phyloP scores from a whole-genome alignment of 1,140 invertebrate species.

The Drosophila pseudoobscura region DNA sequence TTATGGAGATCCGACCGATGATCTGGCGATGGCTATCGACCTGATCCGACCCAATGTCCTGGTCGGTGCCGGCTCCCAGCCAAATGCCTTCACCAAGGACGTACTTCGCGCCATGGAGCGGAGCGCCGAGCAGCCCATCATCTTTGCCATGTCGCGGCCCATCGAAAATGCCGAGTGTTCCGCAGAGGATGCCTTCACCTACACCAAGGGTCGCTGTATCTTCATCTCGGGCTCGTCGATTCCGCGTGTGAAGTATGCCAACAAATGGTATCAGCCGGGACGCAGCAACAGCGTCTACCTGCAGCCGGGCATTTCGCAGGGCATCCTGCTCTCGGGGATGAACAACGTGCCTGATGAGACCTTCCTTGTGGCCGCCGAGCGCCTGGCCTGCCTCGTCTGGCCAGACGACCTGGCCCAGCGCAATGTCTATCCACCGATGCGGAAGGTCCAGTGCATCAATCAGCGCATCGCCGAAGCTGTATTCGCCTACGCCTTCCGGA shows the following conservation, averaged over 20 bases:
- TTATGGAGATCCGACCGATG: constrained; percentile 87
- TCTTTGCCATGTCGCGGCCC: constrained; percentile 98
- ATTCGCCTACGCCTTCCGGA: constrained; percentile 82
- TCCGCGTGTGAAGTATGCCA: constrained; percentile 90
- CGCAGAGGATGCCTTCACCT: constrained; percentile 93
- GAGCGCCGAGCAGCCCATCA: constrained; percentile 86
- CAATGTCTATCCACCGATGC: constrained; percentile 95
- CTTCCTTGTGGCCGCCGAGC: constrained; percentile 94
- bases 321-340: constrained; percentile 91
- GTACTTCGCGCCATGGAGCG: constrained; percentile 92
- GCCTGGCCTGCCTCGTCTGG: constrained; percentile 92
- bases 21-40: constrained; percentile 90
- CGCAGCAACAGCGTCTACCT: constrained; percentile 98
- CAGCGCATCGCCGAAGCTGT: constrained; percentile 92
- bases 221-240: constrained; percentile 97
- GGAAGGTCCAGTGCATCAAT: constrained; percentile 93
- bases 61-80: constrained; percentile 93
- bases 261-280: constrained; percentile 91
- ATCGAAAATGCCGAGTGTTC: constrained; percentile 97
- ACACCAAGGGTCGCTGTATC: constrained; percentile 90
- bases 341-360: constrained; percentile 93
- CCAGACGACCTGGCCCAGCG: constrained; percentile 92
- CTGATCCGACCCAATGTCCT: constrained; percentile 92
- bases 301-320: constrained; percentile 95
- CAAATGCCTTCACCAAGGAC: constrained; percentile 92